These are phyloP conservation scores for Stichopus horrens DNA, from an alignment of 53 echinoderm and acorn worm species.

Conservation along the genomic window DNA sequence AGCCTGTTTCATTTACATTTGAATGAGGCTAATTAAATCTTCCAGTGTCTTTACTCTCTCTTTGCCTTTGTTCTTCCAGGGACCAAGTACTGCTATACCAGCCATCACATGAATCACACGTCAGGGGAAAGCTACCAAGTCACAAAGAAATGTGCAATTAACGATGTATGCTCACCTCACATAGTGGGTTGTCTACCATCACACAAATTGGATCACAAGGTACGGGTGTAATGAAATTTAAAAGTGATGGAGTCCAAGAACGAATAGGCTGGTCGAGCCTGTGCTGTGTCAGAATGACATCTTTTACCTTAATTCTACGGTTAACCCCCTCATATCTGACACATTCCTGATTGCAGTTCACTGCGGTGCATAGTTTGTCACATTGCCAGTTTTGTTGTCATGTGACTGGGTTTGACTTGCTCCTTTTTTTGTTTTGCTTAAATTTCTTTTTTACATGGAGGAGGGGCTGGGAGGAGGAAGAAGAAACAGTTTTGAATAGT, in stretches of 20 bases:
- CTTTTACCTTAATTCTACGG: not conserved
- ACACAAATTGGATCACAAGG: conserved; percentile 50
- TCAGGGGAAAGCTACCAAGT: conserved; percentile 69
- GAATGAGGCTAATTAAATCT: conserved; percentile 13
- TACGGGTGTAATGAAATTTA: conserved; percentile 11
- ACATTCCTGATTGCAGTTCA: no score
- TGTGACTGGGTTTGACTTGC: no score
- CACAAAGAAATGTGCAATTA: conserved; percentile 78
- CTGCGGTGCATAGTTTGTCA: no score
- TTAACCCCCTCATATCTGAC: no score
- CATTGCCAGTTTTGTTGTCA: no score
- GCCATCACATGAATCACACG: conserved; percentile 70
- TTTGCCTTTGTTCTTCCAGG: conserved; percentile 53
- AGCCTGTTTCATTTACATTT: not conserved
- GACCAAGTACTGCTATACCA: conserved; percentile 82
- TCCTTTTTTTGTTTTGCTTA: no score
- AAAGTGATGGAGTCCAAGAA: not conserved
- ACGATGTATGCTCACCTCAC: conserved; percentile 60
- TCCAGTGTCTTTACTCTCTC: not conserved
- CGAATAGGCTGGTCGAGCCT: not conserved
- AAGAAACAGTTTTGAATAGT: no score
- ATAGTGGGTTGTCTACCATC: conserved; percentile 66
- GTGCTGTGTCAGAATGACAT: not conserved
- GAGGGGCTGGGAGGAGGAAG: no score
- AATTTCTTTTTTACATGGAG: no score